A percentile compares a stretch with the other conserved stretches of the same genome.
Evolutionary conservation across 2,888 invertebrate species (phyloP).

Genomic region (Thysanoteuthis rhombus): DNA sequence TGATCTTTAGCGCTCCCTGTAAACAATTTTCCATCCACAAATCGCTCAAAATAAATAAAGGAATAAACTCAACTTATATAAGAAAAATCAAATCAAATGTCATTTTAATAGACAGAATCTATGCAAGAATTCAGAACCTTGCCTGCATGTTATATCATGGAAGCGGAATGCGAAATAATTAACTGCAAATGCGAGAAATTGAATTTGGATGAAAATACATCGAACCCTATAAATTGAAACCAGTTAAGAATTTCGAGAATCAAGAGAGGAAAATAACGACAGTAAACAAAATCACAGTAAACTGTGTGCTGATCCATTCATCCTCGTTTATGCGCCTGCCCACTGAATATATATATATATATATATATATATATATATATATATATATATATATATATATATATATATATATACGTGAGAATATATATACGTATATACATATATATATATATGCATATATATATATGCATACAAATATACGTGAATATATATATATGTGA

Average conservation of each 20-base stretch:
- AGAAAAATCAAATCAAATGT: too few relatives aligned
- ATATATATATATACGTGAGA: not conserved
- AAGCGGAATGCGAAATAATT: not conserved
- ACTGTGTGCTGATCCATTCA: not conserved
- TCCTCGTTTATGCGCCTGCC: not conserved
- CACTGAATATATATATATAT: not conserved
- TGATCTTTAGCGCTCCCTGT: too few relatives aligned
- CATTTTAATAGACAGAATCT: not conserved
- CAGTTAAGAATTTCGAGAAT: not conserved
- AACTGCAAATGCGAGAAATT: not conserved
- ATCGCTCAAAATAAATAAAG: too few relatives aligned
- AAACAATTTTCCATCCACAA: too few relatives aligned
- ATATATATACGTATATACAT: not conserved
- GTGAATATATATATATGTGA: not conserved
- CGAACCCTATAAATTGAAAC: not conserved
- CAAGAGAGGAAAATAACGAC: not conserved
- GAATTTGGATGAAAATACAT: not conserved
- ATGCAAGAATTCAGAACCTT: not conserved
- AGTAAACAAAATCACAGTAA: not conserved
- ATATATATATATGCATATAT: not conserved
- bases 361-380: constrained; percentile 16
- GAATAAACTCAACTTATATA: too few relatives aligned
- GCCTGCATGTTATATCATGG: not conserved
- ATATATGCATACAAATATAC: not conserved
- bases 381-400: constrained; percentile 26